Percentiles rank a stretch among this genome's conserved stretches.
phyloP scores from a whole-genome alignment of 2,797 vertebrate species.

The Leucoraja ocellata region DNA sequence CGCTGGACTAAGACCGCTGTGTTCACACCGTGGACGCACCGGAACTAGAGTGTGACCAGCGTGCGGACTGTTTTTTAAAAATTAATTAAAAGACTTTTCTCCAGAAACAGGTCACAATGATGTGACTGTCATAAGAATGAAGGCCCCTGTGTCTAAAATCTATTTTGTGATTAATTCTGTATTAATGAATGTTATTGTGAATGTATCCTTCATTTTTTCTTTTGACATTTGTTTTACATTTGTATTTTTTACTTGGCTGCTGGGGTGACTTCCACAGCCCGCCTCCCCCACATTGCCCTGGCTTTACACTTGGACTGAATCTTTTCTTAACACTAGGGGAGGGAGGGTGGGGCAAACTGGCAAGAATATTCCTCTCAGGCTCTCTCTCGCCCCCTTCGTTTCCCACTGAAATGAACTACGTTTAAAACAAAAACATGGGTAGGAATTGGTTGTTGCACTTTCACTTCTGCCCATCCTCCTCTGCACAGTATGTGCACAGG shows the following conservation, averaged over 20 bases:
- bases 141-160: slow-evolving; percentile 26
- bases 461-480: not conserved
- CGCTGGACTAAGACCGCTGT: not conserved
- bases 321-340: slow-evolving; percentile 15
- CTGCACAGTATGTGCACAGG: not conserved
- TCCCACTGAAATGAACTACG: not conserved
- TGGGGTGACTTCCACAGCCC: not conserved
- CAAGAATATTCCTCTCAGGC: not conserved
- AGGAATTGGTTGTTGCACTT: not conserved
- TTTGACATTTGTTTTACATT: slow-evolving; percentile 32
- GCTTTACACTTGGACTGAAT: slow-evolving; percentile 21
- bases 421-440: not conserved
- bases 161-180: slow-evolving; percentile 34
- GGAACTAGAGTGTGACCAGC: not conserved
- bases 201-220: slow-evolving; percentile 32
- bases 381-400: not conserved
- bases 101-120: not conserved
- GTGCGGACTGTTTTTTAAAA: slow-evolving; percentile 19
- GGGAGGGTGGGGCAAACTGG: not conserved
- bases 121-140: slow-evolving; percentile 9
- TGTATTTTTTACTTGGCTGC: slow-evolving; percentile 35
- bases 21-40: not conserved
- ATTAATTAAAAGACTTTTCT: not conserved
- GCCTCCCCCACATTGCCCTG: not conserved
- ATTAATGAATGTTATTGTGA: slow-evolving; percentile 38